These are phyloP conservation scores for Spisula subtruncata DNA, from an alignment of 2,888 invertebrate genomes.

Conservation along the genomic window DNA sequence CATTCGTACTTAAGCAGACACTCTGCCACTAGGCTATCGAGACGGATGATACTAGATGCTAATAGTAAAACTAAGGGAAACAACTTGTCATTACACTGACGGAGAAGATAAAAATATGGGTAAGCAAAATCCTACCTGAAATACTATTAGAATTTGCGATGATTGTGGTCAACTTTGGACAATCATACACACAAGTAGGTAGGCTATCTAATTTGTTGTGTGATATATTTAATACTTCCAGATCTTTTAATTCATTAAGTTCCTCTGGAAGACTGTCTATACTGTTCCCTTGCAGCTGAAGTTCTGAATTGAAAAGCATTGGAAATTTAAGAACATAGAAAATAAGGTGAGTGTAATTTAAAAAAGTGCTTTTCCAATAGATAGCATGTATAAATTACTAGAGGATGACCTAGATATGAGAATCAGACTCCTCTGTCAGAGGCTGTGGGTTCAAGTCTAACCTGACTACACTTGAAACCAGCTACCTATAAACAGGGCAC, in stretches of 20 bases:
- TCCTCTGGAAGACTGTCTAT: slow-evolving; percentile 79
- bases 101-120: no score
- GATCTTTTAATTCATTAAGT: slow-evolving; percentile 72
- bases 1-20: neutral
- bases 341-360: no score
- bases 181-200: slow-evolving; percentile 77
- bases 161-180: slow-evolving; percentile 73
- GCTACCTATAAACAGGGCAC: no score
- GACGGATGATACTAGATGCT: neutral
- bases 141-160: slow-evolving; percentile 78
- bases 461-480: no score
- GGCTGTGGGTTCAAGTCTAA: no score
- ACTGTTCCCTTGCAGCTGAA: slow-evolving; percentile 78
- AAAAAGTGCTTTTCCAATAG: no score
- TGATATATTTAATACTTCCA: slow-evolving; percentile 79
- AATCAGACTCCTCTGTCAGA: no score
- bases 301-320: slow-evolving; percentile 76
- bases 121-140: slow-evolving; percentile 68
- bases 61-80: no score
- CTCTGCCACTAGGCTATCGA: neutral
- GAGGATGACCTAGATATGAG: no score
- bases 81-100: no score
- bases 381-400: no score
- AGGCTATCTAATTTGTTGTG: slow-evolving; percentile 78
- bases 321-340: neutral